phyloP scores from a whole-genome alignment of 1,140 invertebrate genomes.

The Spodoptera frugiperda region DNA sequence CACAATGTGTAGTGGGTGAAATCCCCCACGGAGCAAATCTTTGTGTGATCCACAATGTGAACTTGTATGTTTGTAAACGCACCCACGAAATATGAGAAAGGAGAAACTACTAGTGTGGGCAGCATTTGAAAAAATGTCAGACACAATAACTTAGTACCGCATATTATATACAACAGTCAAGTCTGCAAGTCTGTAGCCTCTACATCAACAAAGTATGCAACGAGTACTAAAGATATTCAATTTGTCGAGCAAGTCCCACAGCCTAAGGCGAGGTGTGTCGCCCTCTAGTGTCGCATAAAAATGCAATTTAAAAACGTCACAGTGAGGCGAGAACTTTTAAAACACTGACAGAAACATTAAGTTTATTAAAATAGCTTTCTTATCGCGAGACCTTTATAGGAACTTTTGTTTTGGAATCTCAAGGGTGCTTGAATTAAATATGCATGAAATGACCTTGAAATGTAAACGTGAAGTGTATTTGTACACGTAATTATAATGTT shows the following conservation, averaged over 20 bases:
- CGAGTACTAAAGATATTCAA: not conserved
- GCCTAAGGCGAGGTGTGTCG: slow-evolving; percentile 18
- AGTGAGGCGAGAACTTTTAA: slow-evolving; percentile 40
- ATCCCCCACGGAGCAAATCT: no score
- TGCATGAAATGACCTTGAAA: not conserved
- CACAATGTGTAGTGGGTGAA: no score
- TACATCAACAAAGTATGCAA: no score
- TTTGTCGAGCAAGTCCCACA: slow-evolving; percentile 14
- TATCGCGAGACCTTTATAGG: slow-evolving; percentile 4
- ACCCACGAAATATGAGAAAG: no score
- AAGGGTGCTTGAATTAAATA: not conserved
- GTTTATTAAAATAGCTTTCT: slow-evolving; percentile 43
- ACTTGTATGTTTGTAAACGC: no score
- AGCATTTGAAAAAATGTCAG: no score
- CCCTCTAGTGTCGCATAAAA: slow-evolving; percentile 42
- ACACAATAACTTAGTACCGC: no score
- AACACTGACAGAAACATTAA: slow-evolving; percentile 40
- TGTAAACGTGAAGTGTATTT: not conserved
- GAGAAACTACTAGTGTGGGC: no score
- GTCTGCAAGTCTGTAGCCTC: no score
- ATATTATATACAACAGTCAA: no score
- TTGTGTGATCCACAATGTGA: no score
- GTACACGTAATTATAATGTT: not conserved
- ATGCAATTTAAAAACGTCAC: slow-evolving; percentile 48
- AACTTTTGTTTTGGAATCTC: slow-evolving; percentile 10